These are phyloP conservation scores for Poecile montanus DNA, from an alignment of 2,797 vertebrate genomes.

Conservation along the genomic window DNA sequence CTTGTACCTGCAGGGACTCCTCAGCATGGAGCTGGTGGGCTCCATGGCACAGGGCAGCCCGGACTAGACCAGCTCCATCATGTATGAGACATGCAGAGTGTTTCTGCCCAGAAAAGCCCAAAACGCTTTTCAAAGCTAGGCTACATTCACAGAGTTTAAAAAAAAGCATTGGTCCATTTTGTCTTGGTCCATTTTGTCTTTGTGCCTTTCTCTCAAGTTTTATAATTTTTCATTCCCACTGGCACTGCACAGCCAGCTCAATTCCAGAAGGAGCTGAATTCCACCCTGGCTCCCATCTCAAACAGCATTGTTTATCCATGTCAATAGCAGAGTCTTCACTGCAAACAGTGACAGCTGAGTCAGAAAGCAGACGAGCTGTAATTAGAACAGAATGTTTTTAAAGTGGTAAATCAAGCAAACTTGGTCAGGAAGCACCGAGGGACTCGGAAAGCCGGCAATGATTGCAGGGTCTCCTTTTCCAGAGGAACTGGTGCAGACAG, in stretches of 20 bases:
- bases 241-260: background rate
- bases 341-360: conserved; percentile 43
- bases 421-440: background rate
- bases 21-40: background rate
- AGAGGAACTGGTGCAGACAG: background rate
- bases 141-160: background rate
- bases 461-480: background rate
- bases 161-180: background rate
- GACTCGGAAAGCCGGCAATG: accelerated
- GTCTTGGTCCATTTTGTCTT: background rate
- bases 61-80: background rate
- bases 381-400: conserved; percentile 52
- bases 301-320: conserved; percentile 31
- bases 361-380: background rate
- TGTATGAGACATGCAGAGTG: accelerated
- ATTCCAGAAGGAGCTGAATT: background rate
- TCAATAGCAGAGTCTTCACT: background rate
- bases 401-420: conserved; percentile 31
- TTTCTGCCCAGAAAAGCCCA: background rate
- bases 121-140: background rate
- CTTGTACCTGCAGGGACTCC: background rate
- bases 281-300: background rate
- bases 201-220: background rate
- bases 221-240: background rate
- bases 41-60: background rate